Base-by-base conservation (phyloP, 2,113 vertebrate species). In the Saccopteryx leptura region DNA sequence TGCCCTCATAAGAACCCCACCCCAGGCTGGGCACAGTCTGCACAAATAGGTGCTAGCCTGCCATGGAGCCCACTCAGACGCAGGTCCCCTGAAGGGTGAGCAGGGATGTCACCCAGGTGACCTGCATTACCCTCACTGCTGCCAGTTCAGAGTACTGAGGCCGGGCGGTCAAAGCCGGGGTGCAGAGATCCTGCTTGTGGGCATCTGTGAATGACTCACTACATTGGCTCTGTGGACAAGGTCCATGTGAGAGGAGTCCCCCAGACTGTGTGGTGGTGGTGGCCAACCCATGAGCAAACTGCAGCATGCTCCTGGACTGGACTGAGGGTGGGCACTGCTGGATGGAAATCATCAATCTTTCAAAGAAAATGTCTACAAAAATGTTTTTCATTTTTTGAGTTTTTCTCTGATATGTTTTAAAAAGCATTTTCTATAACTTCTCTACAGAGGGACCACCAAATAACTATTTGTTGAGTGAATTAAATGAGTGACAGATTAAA, bases 221-320 rank as follows among this genome's bases (percentile, higher is more conserved):
- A 71, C 12, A 0, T 7, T 2, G 50, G 33, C 11, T 11, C 46
- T 13, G 2, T 26, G 5, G 8, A 8, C 21, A 33, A 11, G 28
- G 81, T 21, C 60, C 48, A 1, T 46, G 5, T 4, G 11, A 48
- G 61, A 19, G 39, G 26, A 48, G 26, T 6, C 23, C 15, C 5
- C 0, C 19, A 14, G 71, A 33, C 79, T 74, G 26, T 26, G 81
- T 26, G 61, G 26, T 4, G 17, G 52, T 4, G 61, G 71, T 14
- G 79, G 50, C 2, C 50, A 8, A 15, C 9, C 18, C 69, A 1
- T 13, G 33, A 8, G 19, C 21, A 46, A 63, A 33, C 2, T 65
- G 72, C 19, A 19, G 12, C 19, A 10, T 1, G 4, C 24, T 63
- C 65, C n/a, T 56, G 54, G 19, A 26, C 11, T 71, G 18, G 52